Evolutionary conservation across 2,888 invertebrate species (phyloP).

Genomic region (Ornithoptera alexandrae): DNA sequence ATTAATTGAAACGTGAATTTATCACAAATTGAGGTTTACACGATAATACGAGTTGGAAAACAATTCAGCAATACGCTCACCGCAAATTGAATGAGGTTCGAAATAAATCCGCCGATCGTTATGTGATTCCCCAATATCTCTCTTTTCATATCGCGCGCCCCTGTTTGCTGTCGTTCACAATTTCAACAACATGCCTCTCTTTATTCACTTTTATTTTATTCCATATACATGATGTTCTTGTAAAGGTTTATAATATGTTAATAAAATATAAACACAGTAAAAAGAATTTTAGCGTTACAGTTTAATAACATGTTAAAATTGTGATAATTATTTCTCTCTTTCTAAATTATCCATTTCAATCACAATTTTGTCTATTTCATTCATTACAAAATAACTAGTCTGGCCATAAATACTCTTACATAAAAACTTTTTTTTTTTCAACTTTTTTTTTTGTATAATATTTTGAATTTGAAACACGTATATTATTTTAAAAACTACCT

Average conservation of each 20-base stretch:
- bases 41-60: conserved; percentile 59
- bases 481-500: no score
- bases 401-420: no score
- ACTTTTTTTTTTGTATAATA: no score
- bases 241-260: background rate
- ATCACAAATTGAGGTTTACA: conserved; percentile 42
- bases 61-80: conserved; percentile 72
- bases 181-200: conserved; percentile 57
- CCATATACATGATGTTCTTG: background rate
- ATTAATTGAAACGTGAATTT: conserved; percentile 30
- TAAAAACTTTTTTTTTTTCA: no score
- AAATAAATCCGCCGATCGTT: conserved; percentile 75
- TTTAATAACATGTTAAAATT: no score
- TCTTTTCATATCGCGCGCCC: conserved; percentile 64
- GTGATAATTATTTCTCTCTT: no score
- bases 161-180: conserved; percentile 64
- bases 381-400: no score
- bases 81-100: conserved; percentile 76
- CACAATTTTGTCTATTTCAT: no score
- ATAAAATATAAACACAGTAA: no score
- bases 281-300: no score
- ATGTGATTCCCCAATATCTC: conserved; percentile 68
- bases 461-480: no score
- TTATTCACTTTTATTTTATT: conserved; percentile 29
- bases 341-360: no score